Evolutionary conservation across 2,888 invertebrate genomes (phyloP), one percentile per base, ranked within the genome.

Genomic region (Ophion ellenae): DNA sequence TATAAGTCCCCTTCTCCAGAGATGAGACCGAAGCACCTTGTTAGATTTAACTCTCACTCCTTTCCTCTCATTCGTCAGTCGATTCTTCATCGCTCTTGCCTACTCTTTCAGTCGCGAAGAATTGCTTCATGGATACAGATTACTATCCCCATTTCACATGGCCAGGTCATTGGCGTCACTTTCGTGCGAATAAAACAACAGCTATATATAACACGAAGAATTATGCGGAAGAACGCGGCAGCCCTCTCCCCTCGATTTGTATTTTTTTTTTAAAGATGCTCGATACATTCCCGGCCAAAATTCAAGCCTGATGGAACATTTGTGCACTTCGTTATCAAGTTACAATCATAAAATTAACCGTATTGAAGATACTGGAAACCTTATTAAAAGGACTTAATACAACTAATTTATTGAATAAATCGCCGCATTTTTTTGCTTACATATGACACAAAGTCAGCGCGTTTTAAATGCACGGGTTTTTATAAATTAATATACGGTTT

Each of bases 111-210:
- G 75, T 76, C 73, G 40, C 36, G 47, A 47, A 32, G 45, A 40
- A 71, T 85, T 83, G 73, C 80, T 67, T 83, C 80, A 80, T 69
- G 69, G 75, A 59, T 71, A 76, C 59, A 69, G 40, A 79, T 73
- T 66, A 66, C 66, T 47, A 64, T 32, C 63, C 69, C 57, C 40
- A 57, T 36, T 47, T 59, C 79, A 67, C 69, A 64, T 69, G 81
- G 86, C 78, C 90, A 91, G 92, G 92, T 92, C 92, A 91, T 88
- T 91, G 89, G 89, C 89, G 89, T 82, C 74, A 84, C 86, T 86
- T 81, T 80, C 85, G 82, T 75, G 85, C 78, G 85, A 87, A 87
- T 59, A 61, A 66, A 24, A 57, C 73, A 81, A 59, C 64, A 76
- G 53, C 69, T 84, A 73, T 87, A 81, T 80, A 86, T 67, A 67